Evolutionary conservation across 2,888 invertebrate species (phyloP), one percentile per base, ranked within the genome.

Genomic region (Lycophotia porphyrea): DNA sequence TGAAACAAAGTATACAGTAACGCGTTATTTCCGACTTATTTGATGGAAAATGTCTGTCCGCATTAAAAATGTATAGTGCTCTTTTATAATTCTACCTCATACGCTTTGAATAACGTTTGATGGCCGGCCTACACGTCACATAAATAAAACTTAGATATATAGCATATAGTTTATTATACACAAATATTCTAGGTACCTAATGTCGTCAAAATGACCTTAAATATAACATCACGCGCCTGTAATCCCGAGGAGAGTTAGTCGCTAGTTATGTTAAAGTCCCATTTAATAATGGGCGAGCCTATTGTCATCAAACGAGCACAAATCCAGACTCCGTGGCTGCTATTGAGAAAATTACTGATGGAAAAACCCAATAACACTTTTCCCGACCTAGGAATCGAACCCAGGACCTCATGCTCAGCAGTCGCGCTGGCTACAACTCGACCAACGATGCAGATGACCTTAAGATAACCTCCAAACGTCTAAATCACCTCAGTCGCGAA

Each of bases 51-150:
- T 61, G n/a, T 63, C 63, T 44, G 47, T 34, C n/a, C 11, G 0
- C 55, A 82, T 82, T 36, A 82, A 74, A 74, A 42, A 78, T 81
- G 64, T 64, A 82, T 71, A 9, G 15, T 47, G 39, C n/a, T 76
- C 31, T 34, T 77, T 68, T 65, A 55, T 60, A 71, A 81, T 71
- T 68, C 58, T 8, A 47, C 70, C 36, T 66, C 47, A 70, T 52
- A 44, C 9, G 27, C n/a, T 47, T 67, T 60, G n/a, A 71, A 78
- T 70, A 67, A 24, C 49, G 58, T 64, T 67, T 74, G 39, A 74
- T 60, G 31, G 52, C 70, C 55, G 39, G 39, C 31, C 39, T 27
- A 55, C 34, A n/a, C 39, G 31, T 34, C 18, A 49, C n/a, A 42
- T 15, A 31, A n/a, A 31, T 39, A 39, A 34, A 58, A 58, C 18